A percentile compares a stretch with the other conserved stretches of the same genome.
Conservation (phyloP, 2,888 invertebrate genomes). For the Polymixis lichenea region DNA sequence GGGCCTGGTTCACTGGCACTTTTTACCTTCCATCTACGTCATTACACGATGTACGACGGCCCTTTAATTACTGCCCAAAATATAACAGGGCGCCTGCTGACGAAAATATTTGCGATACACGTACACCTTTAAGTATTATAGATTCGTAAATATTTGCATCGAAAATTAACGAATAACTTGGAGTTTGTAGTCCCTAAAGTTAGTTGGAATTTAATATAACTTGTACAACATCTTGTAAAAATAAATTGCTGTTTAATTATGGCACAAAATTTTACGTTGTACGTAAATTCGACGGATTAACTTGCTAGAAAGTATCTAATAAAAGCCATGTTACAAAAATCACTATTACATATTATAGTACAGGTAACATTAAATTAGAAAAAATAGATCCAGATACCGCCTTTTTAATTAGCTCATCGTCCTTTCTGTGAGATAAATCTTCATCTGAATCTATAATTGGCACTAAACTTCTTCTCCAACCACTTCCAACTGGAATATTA, state of each 20-base stretch:
- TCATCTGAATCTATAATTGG: conserved; percentile 9
- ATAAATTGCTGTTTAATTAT: conserved; percentile 45
- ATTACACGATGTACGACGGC: conserved; percentile 63
- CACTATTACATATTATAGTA: background rate
- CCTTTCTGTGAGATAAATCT: conserved; percentile 60
- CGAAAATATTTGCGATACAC: conserved; percentile 75
- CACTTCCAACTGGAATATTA: conserved; percentile 67
- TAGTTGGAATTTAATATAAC: conserved; percentile 74
- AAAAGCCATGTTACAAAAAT: conserved; percentile 15
- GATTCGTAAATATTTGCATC: conserved; percentile 74
- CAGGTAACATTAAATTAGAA: background rate
- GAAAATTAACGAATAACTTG: conserved; percentile 68
- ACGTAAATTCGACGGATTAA: background rate
- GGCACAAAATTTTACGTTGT: conserved; percentile 18
- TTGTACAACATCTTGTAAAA: conserved; percentile 66
- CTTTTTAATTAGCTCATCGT: conserved; percentile 70
- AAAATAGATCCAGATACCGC: conserved; percentile 64
- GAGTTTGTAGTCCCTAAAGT: conserved; percentile 68
- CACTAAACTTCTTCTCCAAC: conserved; percentile 64
- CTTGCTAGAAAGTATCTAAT: conserved; percentile 8
- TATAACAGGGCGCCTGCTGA: conserved; percentile 61
- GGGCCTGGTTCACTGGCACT: conserved; percentile 52
- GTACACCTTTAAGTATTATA: conserved; percentile 62
- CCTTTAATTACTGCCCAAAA: conserved; percentile 64
- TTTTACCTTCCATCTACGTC: conserved; percentile 66